Base-by-base conservation (phyloP, 2,797 vertebrate species). In the Notoglanidium macrostoma region DNA sequence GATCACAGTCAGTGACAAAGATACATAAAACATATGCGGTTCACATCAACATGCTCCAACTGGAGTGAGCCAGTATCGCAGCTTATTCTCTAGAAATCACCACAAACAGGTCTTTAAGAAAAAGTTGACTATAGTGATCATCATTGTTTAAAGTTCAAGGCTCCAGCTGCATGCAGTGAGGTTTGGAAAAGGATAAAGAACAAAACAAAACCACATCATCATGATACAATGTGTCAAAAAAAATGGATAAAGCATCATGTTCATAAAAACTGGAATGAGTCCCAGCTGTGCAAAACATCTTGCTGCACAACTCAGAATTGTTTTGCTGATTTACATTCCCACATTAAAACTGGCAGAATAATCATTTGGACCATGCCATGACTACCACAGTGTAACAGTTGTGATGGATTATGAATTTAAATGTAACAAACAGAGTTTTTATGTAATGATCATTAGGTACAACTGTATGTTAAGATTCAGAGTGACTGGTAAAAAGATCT, bases 21-120 rank as follows among this genome's bases (percentile, higher is more conserved):
- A 73, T 82, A 82, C 78, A 86, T 81, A 70, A 80, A 57, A 70
- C 65, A 87, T 81, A 44, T 87, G 65, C 1, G 59, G 67, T 74
- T 82, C 10, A 82, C 29, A 54, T 86, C 35, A 57, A 79, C 85
- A 72, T 86, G 85, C 63, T 46, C 70, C 65, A 86, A 70, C 54
- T 61, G 15, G 72, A 65, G 57, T 77, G 44, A 85, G 44, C 19
- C 32, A 26, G 21, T 72, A 77, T 65, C 70, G 78, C 26, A 26
- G 40, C 55, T 65, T 26, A 85, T 77, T 54, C 35, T 57, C 49
- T 46, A 54, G 70, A 74, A 76, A 73, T 23, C 11, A 65, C 46
- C 1, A 74, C 61, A 79, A 87, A 70, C 70, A 77, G 23, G 29
- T 77, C 15, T 78, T 84, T 78, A 51, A 12, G 51, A 15, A 14